These are phyloP conservation scores for Goniozus legneri DNA, from an alignment of 1,140 invertebrate genomes.

Conservation along the genomic window DNA sequence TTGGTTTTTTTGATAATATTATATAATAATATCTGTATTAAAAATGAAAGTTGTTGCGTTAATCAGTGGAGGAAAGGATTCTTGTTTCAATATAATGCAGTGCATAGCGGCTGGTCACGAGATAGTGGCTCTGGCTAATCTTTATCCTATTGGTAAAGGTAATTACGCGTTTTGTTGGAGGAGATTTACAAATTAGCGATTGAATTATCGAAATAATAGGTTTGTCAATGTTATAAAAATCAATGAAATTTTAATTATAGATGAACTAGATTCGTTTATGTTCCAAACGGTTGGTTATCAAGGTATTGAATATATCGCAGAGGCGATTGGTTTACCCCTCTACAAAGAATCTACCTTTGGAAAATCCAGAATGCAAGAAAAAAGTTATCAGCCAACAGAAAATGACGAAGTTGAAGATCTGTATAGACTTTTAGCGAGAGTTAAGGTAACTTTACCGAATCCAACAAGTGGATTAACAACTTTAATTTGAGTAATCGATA, in stretches of 20 bases:
- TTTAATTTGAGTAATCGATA: constrained; percentile 14
- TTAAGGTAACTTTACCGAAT: constrained; percentile 68
- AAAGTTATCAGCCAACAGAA: constrained; percentile 79
- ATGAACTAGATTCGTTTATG: constrained; percentile 99
- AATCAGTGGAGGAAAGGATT: constrained; percentile 98
- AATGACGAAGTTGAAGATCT: constrained; percentile 99
- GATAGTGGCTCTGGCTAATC: constrained; percentile 94
- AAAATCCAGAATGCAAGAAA: constrained; percentile 70
- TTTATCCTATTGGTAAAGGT: constrained; percentile 85
- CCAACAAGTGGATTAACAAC: background rate
- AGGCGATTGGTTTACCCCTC: constrained; percentile 90
- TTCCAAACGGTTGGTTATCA: constrained; percentile 98
- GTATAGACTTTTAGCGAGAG: constrained; percentile 75
- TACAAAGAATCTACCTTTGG: constrained; percentile 84
- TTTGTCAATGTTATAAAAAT: constrained; percentile 4
- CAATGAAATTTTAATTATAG: constrained; percentile 56
- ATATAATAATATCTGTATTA: background rate
- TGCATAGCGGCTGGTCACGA: constrained; percentile 94
- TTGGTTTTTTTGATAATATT: too few species aligned
- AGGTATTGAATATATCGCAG: constrained; percentile 85
- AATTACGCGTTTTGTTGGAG: too few species aligned
- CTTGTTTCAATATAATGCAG: constrained; percentile 98
- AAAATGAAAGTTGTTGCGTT: constrained; percentile 84
- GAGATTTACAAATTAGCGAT: constrained; percentile 1
- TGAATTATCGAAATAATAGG: constrained; percentile 5